Percentiles rank a stretch among this genome's conserved stretches.
These are phyloP conservation scores for Vespertilio murinus DNA, from an alignment of 2,797 vertebrate species.

Conservation along the genomic window DNA sequence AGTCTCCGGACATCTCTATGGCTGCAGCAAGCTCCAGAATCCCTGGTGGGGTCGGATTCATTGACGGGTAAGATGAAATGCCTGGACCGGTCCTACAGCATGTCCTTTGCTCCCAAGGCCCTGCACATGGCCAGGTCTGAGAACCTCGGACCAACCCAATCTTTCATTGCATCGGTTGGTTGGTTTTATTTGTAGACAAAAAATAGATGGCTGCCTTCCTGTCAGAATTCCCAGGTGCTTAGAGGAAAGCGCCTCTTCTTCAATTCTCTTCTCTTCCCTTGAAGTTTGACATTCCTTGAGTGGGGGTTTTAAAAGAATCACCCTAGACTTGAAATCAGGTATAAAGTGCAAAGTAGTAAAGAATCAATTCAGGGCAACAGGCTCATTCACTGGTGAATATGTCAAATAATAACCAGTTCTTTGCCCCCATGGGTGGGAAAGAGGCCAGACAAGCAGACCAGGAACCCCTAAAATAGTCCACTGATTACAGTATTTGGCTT, in stretches of 20 bases:
- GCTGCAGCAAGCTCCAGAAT: background rate
- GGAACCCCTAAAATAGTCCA: background rate
- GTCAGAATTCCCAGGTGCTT: constrained; percentile 27
- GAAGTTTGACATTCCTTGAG: background rate
- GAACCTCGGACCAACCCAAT: background rate
- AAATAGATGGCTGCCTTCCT: constrained; percentile 7
- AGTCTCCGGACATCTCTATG: background rate
- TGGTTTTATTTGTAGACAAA: constrained; percentile 30
- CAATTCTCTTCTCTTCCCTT: background rate
- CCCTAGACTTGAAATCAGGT: background rate
- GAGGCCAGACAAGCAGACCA: background rate
- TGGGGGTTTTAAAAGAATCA: constrained; percentile 2
- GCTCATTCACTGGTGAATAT: background rate
- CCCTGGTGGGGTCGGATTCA: background rate
- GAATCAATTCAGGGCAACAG: constrained; percentile 25
- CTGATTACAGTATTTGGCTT: background rate
- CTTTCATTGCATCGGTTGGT: background rate
- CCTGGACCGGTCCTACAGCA: background rate
- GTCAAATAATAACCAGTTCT: background rate
- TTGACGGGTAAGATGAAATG: background rate
- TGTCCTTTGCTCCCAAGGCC: background rate
- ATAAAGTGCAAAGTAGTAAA: constrained; percentile 46
- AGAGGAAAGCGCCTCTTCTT: background rate
- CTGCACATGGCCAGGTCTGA: background rate
- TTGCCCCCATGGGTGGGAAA: background rate